Conservation (phyloP, 2,797 vertebrate species). For the Channallabes apus region DNA sequence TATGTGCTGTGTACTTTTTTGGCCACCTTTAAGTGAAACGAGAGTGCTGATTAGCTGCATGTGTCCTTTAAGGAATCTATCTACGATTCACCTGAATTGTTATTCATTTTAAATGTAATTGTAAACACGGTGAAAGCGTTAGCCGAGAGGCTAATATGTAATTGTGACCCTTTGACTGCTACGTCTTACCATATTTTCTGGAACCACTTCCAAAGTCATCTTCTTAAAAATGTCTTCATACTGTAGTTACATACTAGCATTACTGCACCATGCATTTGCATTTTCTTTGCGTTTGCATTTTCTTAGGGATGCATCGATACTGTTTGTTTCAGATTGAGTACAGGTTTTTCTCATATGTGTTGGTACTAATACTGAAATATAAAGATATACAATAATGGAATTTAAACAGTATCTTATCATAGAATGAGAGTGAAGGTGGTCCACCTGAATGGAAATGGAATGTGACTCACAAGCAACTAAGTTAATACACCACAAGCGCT, state of each 20-base stretch:
- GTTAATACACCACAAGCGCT: background rate
- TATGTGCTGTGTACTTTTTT: background rate
- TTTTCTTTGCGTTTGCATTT: background rate
- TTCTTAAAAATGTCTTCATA: background rate
- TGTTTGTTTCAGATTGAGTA: background rate
- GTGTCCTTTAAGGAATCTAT: slow-evolving; percentile 11
- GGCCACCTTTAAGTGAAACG: slow-evolving; percentile 6
- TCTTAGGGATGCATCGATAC: background rate
- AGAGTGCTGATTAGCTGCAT: slow-evolving; percentile 1
- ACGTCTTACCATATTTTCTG: background rate
- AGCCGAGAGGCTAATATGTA: background rate
- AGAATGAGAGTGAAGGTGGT: background rate
- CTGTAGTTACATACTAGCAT: background rate
- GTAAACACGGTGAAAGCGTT: background rate
- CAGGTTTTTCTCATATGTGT: background rate
- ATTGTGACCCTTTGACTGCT: background rate
- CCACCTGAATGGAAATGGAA: background rate
- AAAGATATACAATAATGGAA: background rate
- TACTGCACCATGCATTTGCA: background rate
- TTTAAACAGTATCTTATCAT: background rate
- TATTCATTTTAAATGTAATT: slow-evolving; percentile 21
- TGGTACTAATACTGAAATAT: background rate
- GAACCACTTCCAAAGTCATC: background rate
- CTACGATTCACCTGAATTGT: slow-evolving; percentile 3
- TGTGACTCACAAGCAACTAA: background rate